Evolutionary conservation across 2,888 invertebrate genomes (phyloP).

Genomic region (Tiliacea citrago): DNA sequence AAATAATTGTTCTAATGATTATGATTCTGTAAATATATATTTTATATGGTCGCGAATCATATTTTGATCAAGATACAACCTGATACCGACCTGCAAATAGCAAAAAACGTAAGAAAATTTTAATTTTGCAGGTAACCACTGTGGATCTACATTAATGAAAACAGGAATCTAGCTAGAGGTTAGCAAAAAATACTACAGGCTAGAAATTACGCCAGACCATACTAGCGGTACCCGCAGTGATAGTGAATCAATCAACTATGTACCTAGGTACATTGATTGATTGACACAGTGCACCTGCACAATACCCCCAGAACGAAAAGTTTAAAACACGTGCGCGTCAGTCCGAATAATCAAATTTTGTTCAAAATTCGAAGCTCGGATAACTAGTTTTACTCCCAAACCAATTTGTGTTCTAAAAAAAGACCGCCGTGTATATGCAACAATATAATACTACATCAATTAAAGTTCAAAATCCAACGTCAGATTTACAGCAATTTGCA

Average conservation of each 20-base stretch:
- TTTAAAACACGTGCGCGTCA: neutral
- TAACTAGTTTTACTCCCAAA: conserved; percentile 14
- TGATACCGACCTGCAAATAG: too few relatives aligned
- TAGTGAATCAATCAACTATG: neutral
- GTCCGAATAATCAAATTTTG: neutral
- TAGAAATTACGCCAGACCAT: neutral
- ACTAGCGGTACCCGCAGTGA: neutral
- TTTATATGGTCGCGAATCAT: too few relatives aligned
- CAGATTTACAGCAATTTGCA: conserved; percentile 5
- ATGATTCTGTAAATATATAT: too few relatives aligned
- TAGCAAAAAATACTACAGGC: neutral
- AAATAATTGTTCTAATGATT: too few relatives aligned
- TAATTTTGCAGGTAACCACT: too few relatives aligned
- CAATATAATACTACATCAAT: neutral
- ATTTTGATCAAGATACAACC: too few relatives aligned
- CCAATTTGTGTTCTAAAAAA: neutral
- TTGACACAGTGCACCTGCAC: neutral
- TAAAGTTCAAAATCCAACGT: neutral
- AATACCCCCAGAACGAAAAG: neutral
- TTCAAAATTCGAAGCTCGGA: neutral
- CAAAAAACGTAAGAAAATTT: too few relatives aligned
- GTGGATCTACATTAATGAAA: too few relatives aligned
- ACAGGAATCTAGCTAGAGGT: neutral
- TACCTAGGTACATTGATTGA: neutral
- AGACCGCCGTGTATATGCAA: neutral